phyloP scores from a whole-genome alignment of 2,888 invertebrate species.

The Eupithecia pulchellata region DNA sequence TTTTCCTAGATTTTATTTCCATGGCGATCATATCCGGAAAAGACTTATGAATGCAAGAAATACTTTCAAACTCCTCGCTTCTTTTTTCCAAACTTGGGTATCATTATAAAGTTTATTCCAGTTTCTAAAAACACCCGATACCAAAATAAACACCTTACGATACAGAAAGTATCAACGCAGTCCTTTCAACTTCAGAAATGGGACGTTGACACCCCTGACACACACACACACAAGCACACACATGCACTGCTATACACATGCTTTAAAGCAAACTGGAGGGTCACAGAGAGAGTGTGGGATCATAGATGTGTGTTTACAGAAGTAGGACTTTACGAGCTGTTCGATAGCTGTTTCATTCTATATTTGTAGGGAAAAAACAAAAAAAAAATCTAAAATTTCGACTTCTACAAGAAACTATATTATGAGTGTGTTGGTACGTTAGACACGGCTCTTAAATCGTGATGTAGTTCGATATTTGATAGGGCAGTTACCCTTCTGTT shows the following conservation, averaged over 20 bases:
- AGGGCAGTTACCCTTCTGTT: not conserved
- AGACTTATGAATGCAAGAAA: constrained; percentile 1
- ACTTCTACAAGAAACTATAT: not conserved
- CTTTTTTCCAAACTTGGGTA: constrained; percentile 3
- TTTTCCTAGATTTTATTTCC: not conserved
- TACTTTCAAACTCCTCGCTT: not conserved
- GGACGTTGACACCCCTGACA: constrained; percentile 57
- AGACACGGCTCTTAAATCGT: not conserved
- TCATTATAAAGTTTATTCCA: constrained; percentile 25
- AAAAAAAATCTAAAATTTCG: not conserved
- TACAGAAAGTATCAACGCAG: constrained; percentile 40
- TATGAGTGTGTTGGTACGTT: not conserved
- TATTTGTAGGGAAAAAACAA: not conserved
- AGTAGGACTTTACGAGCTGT: not conserved
- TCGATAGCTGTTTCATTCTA: not conserved
- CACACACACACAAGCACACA: constrained; percentile 32
- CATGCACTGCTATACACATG: constrained; percentile 24
- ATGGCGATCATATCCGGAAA: not conserved
- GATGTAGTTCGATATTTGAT: not conserved
- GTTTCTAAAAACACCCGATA: constrained; percentile 25
- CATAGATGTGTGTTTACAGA: constrained; percentile 13
- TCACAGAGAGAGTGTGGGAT: constrained; percentile 10
- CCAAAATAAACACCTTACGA: constrained; percentile 41
- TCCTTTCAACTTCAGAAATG: constrained; percentile 48
- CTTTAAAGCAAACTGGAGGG: constrained; percentile 12